Evolutionary conservation across 2,888 invertebrate species (phyloP).

Genomic region (Amiota minor): DNA sequence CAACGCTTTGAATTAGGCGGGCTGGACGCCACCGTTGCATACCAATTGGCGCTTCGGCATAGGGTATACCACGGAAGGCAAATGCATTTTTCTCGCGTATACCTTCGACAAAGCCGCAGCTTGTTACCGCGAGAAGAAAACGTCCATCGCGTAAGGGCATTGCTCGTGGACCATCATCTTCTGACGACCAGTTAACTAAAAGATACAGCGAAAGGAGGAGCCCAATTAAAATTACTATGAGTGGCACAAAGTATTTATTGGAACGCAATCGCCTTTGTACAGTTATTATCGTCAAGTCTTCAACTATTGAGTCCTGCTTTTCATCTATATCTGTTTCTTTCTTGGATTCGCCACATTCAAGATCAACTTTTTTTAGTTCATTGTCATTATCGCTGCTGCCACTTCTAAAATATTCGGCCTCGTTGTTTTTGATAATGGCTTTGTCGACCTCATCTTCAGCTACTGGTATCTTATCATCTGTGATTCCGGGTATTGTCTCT

Average conservation of each 20-base stretch:
- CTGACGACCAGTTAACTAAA: neutral
- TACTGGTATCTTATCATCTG: constrained; percentile 77
- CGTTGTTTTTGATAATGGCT: constrained; percentile 72
- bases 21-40: constrained; percentile 82
- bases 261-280: constrained; percentile 78
- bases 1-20: constrained; percentile 78
- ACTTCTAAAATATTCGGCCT: constrained; percentile 78
- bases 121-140: constrained; percentile 81
- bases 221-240: constrained; percentile 79
- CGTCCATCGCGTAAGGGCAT: constrained; percentile 83
- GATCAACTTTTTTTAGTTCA: neutral
- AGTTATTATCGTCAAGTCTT: constrained; percentile 65
- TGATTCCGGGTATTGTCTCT: constrained; percentile 58
- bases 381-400: neutral
- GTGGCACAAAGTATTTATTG: constrained; percentile 79
- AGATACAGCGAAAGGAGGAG: constrained; percentile 68
- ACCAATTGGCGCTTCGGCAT: constrained; percentile 82
- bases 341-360: constrained; percentile 1
- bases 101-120: constrained; percentile 87
- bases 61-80: constrained; percentile 88
- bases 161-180: constrained; percentile 75
- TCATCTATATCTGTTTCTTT: constrained; percentile 66
- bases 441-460: constrained; percentile 79
- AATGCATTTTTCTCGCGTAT: constrained; percentile 84
- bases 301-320: neutral